A percentile compares a stretch with the other conserved stretches of the same genome.
Conservation (phyloP, 1,140 invertebrate genomes). For the Drosophila azteca region DNA sequence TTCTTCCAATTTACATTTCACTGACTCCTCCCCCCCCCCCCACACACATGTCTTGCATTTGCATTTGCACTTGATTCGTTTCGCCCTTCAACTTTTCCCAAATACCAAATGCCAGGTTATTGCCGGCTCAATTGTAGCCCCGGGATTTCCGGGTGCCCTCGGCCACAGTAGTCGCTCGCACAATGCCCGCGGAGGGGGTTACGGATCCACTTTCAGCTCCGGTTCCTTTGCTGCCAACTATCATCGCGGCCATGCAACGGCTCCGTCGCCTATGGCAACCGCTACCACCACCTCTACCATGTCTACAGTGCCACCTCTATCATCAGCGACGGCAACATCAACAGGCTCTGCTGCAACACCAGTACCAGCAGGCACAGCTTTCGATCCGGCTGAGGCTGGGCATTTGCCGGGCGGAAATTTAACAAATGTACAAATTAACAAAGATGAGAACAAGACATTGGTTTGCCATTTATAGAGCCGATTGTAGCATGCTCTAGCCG, state of each 20-base stretch:
- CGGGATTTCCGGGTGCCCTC: constrained; percentile 77
- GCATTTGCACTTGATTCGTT: constrained; percentile 31
- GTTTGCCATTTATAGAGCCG: constrained; percentile 73
- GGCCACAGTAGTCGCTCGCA: constrained; percentile 78
- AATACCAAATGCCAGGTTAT: constrained; percentile 65
- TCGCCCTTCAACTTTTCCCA: constrained; percentile 19
- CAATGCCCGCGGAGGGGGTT: constrained; percentile 65
- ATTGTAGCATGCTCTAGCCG: constrained; percentile 46
- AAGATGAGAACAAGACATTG: constrained; percentile 56
- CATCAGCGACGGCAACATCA: constrained; percentile 30
- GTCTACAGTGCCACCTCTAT: constrained; percentile 26
- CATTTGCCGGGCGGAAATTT: constrained; percentile 70
- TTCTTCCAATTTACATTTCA: constrained; percentile 26
- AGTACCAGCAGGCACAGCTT: constrained; percentile 38
- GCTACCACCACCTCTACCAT: constrained; percentile 39
- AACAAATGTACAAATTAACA: constrained; percentile 68
- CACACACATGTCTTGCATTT: constrained; percentile 11
- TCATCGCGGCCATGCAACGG: constrained; percentile 52
- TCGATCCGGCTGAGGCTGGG: constrained; percentile 43
- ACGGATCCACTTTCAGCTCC: constrained; percentile 47
- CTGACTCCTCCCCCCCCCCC: background rate
- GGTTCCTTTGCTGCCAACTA: constrained; percentile 41
- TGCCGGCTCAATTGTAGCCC: constrained; percentile 80
- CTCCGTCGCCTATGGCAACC: constrained; percentile 42
- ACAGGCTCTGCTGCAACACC: constrained; percentile 28